phyloP scores from a whole-genome alignment of 2,113 vertebrate species.

The Tragelaphus strepsiceros region DNA sequence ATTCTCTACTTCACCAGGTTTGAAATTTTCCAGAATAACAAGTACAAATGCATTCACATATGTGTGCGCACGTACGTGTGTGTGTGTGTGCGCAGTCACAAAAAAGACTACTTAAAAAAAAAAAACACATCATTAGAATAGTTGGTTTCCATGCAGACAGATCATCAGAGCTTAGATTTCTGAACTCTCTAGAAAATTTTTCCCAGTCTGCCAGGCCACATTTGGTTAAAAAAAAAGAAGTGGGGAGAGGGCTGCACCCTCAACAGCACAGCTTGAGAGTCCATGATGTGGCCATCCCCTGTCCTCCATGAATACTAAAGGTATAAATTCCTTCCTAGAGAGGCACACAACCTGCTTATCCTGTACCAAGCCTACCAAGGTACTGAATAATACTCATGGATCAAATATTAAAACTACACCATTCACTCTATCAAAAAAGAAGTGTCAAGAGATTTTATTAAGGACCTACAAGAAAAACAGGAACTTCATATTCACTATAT shows the following conservation, averaged over 20 bases:
- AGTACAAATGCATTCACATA: neutral
- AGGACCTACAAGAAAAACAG: neutral
- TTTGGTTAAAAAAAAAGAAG: neutral
- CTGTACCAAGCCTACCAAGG: neutral
- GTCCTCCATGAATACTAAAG: neutral
- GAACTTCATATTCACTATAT: neutral
- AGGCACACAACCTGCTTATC: neutral
- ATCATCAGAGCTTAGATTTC: neutral
- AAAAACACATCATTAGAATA: neutral
- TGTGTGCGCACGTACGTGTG: neutral
- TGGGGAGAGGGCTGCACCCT: neutral
- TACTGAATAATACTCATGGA: neutral
- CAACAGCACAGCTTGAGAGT: neutral
- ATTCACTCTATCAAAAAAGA: neutral
- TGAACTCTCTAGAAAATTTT: neutral
- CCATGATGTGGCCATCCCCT: neutral
- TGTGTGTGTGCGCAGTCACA: neutral
- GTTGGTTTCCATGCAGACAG: neutral
- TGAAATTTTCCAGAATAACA: conserved; percentile 17
- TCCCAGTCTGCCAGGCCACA: neutral
- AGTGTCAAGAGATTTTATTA: neutral
- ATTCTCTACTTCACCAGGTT: neutral
- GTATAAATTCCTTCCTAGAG: neutral
- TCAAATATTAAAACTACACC: neutral
- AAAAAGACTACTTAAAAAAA: neutral